phyloP scores from a whole-genome alignment of 2,797 vertebrate genomes.

The Premnoplex brunnescens region DNA sequence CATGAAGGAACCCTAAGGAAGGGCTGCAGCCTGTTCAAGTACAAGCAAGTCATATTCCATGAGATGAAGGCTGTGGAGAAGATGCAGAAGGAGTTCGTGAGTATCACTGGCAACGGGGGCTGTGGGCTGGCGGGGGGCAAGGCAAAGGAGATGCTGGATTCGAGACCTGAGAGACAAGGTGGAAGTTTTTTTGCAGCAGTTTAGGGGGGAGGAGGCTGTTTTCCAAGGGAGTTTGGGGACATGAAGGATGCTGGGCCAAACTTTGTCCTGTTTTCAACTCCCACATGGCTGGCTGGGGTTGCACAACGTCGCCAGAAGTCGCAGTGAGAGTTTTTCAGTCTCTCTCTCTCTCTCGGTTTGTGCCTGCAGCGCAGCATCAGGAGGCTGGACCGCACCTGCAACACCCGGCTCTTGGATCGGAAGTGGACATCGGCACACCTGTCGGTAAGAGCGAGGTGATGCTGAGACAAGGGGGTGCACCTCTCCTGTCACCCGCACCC shows the following conservation, averaged over 20 bases:
- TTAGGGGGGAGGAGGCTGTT: neutral
- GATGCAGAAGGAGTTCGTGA: conserved; percentile 32
- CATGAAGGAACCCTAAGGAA: fast-evolving
- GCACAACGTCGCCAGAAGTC: neutral
- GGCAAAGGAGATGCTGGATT: neutral
- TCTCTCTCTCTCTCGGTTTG: neutral
- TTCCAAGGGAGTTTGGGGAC: neutral
- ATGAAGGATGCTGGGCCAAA: neutral
- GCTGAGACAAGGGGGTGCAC: neutral
- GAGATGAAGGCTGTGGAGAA: neutral
- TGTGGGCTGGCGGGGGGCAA: neutral
- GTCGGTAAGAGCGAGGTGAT: neutral
- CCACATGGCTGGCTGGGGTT: fast-evolving
- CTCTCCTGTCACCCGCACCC: fast-evolving
- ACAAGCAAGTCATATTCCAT: neutral
- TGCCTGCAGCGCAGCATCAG: neutral
- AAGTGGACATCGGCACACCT: neutral
- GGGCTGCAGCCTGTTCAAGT: conserved; percentile 33
- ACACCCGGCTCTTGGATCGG: conserved; percentile 4
- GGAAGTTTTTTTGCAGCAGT: neutral
- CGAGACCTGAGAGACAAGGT: neutral
- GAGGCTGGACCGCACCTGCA: neutral
- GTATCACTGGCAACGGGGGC: neutral
- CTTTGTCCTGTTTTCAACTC: fast-evolving
- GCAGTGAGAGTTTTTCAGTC: neutral